Conservation (phyloP, 2,888 invertebrate genomes). For the Drosophila testacea region DNA sequence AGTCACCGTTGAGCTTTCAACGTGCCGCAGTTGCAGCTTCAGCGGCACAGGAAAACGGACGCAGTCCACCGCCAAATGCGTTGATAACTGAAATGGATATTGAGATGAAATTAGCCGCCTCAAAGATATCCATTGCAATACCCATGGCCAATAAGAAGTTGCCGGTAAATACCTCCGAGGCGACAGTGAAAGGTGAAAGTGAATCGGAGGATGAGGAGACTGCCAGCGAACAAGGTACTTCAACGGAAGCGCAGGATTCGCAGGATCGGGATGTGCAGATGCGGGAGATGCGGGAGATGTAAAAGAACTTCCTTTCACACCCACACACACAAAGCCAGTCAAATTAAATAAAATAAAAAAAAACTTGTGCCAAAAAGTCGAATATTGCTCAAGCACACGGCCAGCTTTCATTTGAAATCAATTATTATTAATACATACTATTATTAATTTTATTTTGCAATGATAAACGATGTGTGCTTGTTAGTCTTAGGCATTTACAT, state of each 20-base stretch:
- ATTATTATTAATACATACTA: slow-evolving; percentile 8
- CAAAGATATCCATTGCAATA: slow-evolving; percentile 83
- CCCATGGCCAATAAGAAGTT: slow-evolving; percentile 66
- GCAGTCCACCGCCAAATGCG: slow-evolving; percentile 36
- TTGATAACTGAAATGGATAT: slow-evolving; percentile 81
- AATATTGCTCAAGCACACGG: slow-evolving; percentile 74
- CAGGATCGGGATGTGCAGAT: slow-evolving; percentile 73
- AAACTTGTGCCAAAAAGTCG: slow-evolving; percentile 82
- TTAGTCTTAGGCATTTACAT: slow-evolving; percentile 52
- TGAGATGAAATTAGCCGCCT: slow-evolving; percentile 83
- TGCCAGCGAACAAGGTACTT: slow-evolving; percentile 59
- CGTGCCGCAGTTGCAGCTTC: slow-evolving; percentile 69
- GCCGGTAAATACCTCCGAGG: slow-evolving; percentile 6
- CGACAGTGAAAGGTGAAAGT: slow-evolving; percentile 41
- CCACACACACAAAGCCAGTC: slow-evolving; percentile 65
- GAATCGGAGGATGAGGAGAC: slow-evolving; percentile 66
- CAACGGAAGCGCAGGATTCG: slow-evolving; percentile 61
- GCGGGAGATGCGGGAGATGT: slow-evolving; percentile 78
- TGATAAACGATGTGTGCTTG: slow-evolving; percentile 51
- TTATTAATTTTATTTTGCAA: slow-evolving; percentile 14
- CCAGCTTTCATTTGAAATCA: slow-evolving; percentile 35
- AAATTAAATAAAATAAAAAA: slow-evolving; percentile 52
- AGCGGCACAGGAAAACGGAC: slow-evolving; percentile 50
- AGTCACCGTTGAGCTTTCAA: slow-evolving; percentile 81
- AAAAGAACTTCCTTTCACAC: slow-evolving; percentile 22